A percentile compares a stretch with the other conserved stretches of the same genome.
Conservation (phyloP, 2,888 invertebrate genomes). For the Meandrusa payeni region DNA sequence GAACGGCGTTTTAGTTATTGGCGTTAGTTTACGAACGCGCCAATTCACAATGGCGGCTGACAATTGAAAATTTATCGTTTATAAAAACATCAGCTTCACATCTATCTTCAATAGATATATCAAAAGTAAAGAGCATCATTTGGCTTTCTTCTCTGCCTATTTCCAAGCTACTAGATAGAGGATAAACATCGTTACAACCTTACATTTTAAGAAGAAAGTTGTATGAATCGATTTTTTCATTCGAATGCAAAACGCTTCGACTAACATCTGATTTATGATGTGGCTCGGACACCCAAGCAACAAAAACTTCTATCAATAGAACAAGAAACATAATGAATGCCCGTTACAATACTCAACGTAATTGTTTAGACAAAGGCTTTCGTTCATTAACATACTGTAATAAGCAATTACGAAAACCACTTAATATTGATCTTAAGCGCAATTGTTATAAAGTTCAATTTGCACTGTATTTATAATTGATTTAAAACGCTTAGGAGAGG, state of each 20-base stretch:
- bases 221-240: constrained; percentile 12
- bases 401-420: constrained; percentile 21
- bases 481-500: constrained; percentile 32
- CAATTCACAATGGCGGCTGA: constrained; percentile 53
- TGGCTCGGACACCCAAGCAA: constrained; percentile 71
- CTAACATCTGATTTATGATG: constrained; percentile 74
- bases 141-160: constrained; percentile 35
- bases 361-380: constrained; percentile 75
- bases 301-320: constrained; percentile 71
- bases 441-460: constrained; percentile 25
- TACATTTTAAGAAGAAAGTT: constrained; percentile 38
- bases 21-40: constrained; percentile 41
- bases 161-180: background rate
- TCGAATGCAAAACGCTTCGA: constrained; percentile 36
- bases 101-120: constrained; percentile 61
- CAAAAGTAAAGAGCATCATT: constrained; percentile 62
- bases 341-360: constrained; percentile 71
- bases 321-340: constrained; percentile 75
- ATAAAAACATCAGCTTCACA: constrained; percentile 63
- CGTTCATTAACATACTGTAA: constrained; percentile 34
- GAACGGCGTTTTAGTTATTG: constrained; percentile 25
- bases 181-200: constrained; percentile 12
- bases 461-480: background rate
- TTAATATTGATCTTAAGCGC: constrained; percentile 33
- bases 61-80: constrained; percentile 67